Percentiles rank a stretch among this genome's conserved stretches.
These are phyloP conservation scores for Seira musarum DNA, from an alignment of 2,888 invertebrate genomes.

Conservation along the genomic window DNA sequence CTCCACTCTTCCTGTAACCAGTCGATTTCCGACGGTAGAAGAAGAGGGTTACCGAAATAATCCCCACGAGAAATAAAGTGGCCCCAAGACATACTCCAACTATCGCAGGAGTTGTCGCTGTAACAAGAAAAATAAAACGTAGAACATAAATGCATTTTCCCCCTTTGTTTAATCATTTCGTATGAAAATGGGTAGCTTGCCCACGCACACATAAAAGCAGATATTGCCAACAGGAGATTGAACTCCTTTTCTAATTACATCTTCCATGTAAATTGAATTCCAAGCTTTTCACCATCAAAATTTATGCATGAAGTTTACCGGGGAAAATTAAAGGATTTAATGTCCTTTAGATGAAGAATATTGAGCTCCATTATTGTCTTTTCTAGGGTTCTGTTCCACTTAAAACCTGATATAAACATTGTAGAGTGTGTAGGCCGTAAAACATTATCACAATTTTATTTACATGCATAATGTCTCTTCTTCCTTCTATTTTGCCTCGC, in stretches of 20 bases:
- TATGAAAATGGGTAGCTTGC: too few species aligned
- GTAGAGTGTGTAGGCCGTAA: too few species aligned
- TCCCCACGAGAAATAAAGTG: conserved; percentile 76
- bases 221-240: neutral
- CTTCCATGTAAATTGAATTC: conserved; percentile 38
- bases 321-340: conserved; percentile 43
- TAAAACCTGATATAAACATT: too few species aligned
- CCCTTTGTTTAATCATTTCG: too few species aligned
- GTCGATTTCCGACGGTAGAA: conserved; percentile 78
- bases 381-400: too few species aligned
- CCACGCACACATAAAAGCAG: neutral
- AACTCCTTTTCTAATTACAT: neutral
- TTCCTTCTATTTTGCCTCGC: neutral
- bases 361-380: conserved; percentile 26
- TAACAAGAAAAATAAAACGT: conserved; percentile 70
- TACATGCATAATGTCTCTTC: conserved; percentile 19
- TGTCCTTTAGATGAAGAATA: conserved; percentile 22
- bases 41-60: conserved; percentile 79
- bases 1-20: conserved; percentile 67
- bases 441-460: conserved; percentile 19
- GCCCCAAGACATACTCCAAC: conserved; percentile 79
- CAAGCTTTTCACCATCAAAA: conserved; percentile 38
- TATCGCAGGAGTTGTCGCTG: conserved; percentile 76
- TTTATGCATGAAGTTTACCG: conserved; percentile 38
- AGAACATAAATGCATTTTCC: too few species aligned